Evolutionary conservation across 1,140 invertebrate genomes (phyloP).

Genomic region (Cataglyphis hispanica): DNA sequence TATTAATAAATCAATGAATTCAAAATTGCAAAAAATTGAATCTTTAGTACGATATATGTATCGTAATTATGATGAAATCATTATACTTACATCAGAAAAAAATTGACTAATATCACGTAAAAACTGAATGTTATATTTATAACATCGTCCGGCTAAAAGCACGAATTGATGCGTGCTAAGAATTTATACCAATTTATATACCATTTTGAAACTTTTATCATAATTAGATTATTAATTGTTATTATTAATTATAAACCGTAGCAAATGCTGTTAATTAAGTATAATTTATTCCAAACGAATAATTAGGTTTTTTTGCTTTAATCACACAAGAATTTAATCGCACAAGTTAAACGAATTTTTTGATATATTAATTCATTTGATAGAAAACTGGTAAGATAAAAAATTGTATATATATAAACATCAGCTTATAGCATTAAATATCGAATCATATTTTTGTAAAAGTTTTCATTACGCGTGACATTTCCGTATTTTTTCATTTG

Average conservation of each 20-base stretch:
- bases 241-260: neutral
- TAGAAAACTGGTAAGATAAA: slow-evolving; percentile 17
- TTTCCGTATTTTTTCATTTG: slow-evolving; percentile 15
- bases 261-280: slow-evolving; percentile 28
- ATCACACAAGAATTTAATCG: neutral
- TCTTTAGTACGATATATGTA: neutral
- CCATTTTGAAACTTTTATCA: neutral
- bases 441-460: neutral
- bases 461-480: neutral
- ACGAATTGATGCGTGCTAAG: slow-evolving; percentile 5
- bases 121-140: slow-evolving; percentile 4
- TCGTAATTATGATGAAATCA: neutral
- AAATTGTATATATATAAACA: neutral
- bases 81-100: neutral
- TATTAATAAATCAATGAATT: neutral
- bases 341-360: slow-evolving; percentile 4
- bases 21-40: neutral
- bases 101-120: slow-evolving; percentile 20
- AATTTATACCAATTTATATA: slow-evolving; percentile 46
- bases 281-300: neutral
- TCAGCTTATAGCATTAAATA: neutral
- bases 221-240: slow-evolving; percentile 21
- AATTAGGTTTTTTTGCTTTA: neutral
- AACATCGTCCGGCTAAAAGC: slow-evolving; percentile 6
- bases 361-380: neutral